Base-by-base conservation (phyloP, 2,113 vertebrate genomes). In the Neogale vison region DNA sequence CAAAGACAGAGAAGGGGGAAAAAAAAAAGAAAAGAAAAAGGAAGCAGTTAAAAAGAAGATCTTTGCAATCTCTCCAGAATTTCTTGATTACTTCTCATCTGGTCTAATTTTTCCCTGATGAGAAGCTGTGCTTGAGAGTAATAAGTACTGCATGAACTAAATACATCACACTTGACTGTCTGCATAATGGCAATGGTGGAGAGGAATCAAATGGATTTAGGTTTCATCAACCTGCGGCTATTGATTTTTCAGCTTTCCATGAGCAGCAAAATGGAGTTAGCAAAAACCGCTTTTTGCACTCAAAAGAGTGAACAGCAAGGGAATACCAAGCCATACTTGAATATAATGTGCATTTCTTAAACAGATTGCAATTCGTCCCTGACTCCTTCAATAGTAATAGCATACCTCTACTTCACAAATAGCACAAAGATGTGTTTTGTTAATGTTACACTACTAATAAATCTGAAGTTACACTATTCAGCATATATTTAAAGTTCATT, bases 51-150 rank as follows among this genome's bases (percentile, higher is more conserved):
- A 74, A 97, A 97, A 61, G 61, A 93, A 52, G 59, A 91, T 57
- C 47, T 97, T 97, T 97, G 77, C 45, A 94, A 88, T 71, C 84
- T 94, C 95, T 97, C 83, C 88, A 96, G 95, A 98, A 97, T 94
- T 71, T 86, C 88, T 96, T 97, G 94, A 98, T 98, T 98, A 95
- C 93, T 93, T 95, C 94, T 98, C 91, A 95, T 97, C 89, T 97
- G 96, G 34, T 95, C 98, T 98, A 97, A 92, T 97, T 98, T 98
- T 97, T 96, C 97, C 93, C 97, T 97, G 98, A 98, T 98, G 97
- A 98, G 90, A 98, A 97, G 85, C 94, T 92, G 94, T 97, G 92
- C 96, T 97, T 96, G 86, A 97, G 97, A 98, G 95, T 94, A 98
- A 97, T 93, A 97, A 98, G 96, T 65, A 65, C 94, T 47, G 67